phyloP scores from a whole-genome alignment of 2,113 vertebrate species.

The Gasterosteus aculeatus region DNA sequence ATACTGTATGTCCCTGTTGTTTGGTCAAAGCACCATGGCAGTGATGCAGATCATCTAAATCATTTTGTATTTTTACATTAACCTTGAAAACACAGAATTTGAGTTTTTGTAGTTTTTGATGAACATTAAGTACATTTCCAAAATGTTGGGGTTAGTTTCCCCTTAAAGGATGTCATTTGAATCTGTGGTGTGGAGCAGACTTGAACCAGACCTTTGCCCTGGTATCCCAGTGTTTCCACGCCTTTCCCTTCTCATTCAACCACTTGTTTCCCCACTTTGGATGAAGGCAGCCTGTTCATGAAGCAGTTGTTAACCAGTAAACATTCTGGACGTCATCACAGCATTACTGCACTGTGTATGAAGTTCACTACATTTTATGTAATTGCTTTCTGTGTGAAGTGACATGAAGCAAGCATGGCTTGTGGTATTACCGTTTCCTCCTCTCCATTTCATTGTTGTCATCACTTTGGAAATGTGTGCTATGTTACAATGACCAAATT shows the following conservation, averaged over 20 bases:
- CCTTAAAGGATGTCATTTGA: background rate
- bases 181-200: constrained; percentile 16
- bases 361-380: constrained; percentile 80
- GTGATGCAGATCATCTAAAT: background rate
- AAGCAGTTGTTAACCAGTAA: background rate
- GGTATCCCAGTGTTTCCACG: constrained; percentile 12
- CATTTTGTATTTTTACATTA: background rate
- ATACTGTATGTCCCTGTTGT: background rate
- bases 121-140: background rate
- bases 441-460: constrained; percentile 12
- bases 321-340: constrained; percentile 24
- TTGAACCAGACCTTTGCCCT: constrained; percentile 47
- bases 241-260: constrained; percentile 44
- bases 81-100: background rate
- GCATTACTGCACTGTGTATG: background rate
- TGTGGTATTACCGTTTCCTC: constrained; percentile 63
- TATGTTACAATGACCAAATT: background rate
- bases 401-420: constrained; percentile 77
- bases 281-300: constrained; percentile 77
- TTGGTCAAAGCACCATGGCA: background rate
- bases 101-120: background rate
- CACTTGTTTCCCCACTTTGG: constrained; percentile 31
- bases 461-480: constrained; percentile 7
- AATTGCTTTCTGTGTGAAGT: constrained; percentile 66
- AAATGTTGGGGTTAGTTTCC: background rate